phyloP scores from a whole-genome alignment of 2,888 invertebrate species.

The Ophioninae sp. region DNA sequence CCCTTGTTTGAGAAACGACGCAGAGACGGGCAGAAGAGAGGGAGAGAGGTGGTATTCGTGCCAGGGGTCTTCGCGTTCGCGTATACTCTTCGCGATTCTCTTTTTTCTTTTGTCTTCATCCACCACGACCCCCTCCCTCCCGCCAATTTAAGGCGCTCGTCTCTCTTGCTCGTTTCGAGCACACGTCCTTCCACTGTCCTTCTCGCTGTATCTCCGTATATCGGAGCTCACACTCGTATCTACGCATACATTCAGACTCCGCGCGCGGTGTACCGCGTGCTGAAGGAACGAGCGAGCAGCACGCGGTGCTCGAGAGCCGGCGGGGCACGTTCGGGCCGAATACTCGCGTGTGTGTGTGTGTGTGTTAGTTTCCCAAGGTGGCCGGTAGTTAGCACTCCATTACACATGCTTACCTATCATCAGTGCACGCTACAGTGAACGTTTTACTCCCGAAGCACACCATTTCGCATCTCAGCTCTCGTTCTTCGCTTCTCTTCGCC shows the following conservation, averaged over 20 bases:
- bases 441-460: constrained; percentile 68
- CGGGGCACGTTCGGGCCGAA: constrained; percentile 5
- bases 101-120: constrained; percentile 43
- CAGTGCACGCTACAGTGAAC: constrained; percentile 73
- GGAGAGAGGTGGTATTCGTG: constrained; percentile 49
- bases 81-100: constrained; percentile 39
- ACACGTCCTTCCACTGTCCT: constrained; percentile 44
- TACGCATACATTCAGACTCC: not conserved
- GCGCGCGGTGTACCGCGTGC: not conserved
- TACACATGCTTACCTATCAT: constrained; percentile 79
- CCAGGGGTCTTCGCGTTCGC: constrained; percentile 25
- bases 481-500: not conserved
- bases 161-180: constrained; percentile 32
- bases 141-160: constrained; percentile 33
- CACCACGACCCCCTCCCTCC: constrained; percentile 37
- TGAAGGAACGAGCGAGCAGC: constrained; percentile 2
- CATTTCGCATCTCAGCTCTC: constrained; percentile 33
- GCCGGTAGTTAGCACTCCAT: constrained; percentile 79
- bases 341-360: not conserved
- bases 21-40: constrained; percentile 42
- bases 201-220: constrained; percentile 44
- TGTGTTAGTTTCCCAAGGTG: constrained; percentile 73
- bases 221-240: constrained; percentile 17
- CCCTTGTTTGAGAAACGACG: constrained; percentile 77
- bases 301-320: constrained; percentile 1